Conservation (phyloP, 2,888 invertebrate species). For the Caenorhabditis becei region DNA sequence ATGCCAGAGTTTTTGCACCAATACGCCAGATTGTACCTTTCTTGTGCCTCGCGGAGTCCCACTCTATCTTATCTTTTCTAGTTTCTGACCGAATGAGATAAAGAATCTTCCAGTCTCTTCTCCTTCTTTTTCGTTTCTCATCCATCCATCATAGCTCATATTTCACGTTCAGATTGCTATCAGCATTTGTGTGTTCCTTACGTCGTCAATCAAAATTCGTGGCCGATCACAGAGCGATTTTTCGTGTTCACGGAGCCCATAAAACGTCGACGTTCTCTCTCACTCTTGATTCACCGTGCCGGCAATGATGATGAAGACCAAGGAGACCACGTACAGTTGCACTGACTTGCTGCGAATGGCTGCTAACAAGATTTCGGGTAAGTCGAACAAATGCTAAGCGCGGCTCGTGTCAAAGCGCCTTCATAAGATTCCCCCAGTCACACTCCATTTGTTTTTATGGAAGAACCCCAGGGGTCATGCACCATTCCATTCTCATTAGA, state of each 20-base stretch:
- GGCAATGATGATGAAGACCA: background rate
- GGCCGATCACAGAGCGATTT: no score
- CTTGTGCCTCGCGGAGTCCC: background rate
- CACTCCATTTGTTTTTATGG: no score
- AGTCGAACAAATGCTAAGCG: background rate
- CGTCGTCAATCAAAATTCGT: no score
- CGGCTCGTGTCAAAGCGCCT: no score
- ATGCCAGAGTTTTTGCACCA: background rate
- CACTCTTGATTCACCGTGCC: no score
- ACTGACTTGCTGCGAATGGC: background rate
- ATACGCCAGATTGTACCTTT: slow-evolving; percentile 23
- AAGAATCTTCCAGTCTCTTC: background rate
- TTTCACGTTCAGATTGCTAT: background rate
- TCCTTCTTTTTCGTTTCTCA: background rate
- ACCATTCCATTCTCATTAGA: no score
- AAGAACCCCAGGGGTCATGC: no score
- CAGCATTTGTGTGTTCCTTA: no score
- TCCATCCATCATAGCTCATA: no score
- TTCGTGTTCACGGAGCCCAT: no score
- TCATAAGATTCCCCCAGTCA: background rate
- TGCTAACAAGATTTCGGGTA: background rate
- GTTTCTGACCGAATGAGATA: background rate
- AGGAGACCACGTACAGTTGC: background rate
- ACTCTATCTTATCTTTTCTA: background rate
- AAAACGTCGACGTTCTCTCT: no score